Evolutionary conservation across 2,797 vertebrate species (phyloP).

Genomic region (Pseudochirops cupreus): DNA sequence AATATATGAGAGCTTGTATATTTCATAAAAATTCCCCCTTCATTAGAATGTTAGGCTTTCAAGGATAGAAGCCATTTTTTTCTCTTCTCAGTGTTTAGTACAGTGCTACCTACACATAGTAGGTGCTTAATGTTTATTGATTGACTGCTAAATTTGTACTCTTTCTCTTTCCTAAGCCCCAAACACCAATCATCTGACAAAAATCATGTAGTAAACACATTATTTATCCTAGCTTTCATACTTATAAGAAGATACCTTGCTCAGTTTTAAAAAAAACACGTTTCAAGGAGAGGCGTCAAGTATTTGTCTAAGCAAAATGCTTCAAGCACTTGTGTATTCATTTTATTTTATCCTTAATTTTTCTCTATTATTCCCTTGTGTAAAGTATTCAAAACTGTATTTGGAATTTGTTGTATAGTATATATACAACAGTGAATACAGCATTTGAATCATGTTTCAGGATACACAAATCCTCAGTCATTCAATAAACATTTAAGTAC

Average conservation of each 20-base stretch:
- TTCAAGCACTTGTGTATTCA: no score
- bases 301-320: no score
- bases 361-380: not conserved
- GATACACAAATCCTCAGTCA: not conserved
- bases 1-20: not conserved
- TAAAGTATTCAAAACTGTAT: not conserved
- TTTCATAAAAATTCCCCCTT: not conserved
- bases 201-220: not conserved
- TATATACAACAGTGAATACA: not conserved
- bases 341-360: no score
- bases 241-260: no score
- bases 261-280: no score
- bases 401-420: not conserved
- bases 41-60: not conserved
- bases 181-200: not conserved
- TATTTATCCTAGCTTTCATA: no score
- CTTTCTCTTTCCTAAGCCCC: not conserved
- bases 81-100: not conserved
- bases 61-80: not conserved
- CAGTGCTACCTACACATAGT: not conserved
- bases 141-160: no score
- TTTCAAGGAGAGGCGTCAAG: no score
- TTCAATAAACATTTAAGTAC: no score
- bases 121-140: no score
- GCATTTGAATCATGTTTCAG: not conserved